Evolutionary conservation across 1,140 invertebrate species (phyloP).

Genomic region (Dendroctonus ponderosae): DNA sequence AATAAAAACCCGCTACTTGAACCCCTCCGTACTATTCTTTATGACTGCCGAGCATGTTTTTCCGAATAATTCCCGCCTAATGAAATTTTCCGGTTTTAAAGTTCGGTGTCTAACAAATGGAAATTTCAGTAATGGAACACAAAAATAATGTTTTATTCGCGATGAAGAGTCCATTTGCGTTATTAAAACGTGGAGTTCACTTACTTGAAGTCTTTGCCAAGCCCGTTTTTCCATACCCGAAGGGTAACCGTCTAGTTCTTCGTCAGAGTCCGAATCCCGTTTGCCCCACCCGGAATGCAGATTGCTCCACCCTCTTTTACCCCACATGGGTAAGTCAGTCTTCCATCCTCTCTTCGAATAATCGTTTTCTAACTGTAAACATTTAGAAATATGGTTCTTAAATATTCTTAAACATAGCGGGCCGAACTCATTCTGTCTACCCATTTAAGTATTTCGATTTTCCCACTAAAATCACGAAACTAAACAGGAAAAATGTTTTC

Average conservation of each 20-base stretch:
- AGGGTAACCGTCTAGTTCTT: conserved; percentile 26
- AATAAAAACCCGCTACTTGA: too few relatives aligned
- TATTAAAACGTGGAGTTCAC: conserved; percentile 9
- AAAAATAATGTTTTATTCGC: too few relatives aligned
- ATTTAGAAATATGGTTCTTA: conserved; percentile 1
- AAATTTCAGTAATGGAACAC: too few relatives aligned
- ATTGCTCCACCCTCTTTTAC: conserved; percentile 63
- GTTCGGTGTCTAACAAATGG: too few relatives aligned
- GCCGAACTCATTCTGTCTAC: neutral
- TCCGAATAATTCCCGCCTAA: too few relatives aligned
- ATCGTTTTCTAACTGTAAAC: conserved; percentile 32
- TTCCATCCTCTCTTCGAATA: conserved; percentile 43
- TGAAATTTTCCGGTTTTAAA: too few relatives aligned
- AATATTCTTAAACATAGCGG: neutral
- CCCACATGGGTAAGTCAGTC: conserved; percentile 52
- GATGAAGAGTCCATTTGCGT: neutral
- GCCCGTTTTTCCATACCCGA: conserved; percentile 40
- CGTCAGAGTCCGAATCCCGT: conserved; percentile 44
- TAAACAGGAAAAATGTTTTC: neutral
- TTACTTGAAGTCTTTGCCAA: conserved; percentile 48
- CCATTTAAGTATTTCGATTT: neutral
- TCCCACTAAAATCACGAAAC: neutral
- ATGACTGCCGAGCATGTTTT: too few relatives aligned
- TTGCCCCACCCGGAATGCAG: conserved; percentile 64
- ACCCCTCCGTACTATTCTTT: too few relatives aligned